Base-by-base conservation (phyloP, 2,113 vertebrate species). In the Syngnathus scovelli region DNA sequence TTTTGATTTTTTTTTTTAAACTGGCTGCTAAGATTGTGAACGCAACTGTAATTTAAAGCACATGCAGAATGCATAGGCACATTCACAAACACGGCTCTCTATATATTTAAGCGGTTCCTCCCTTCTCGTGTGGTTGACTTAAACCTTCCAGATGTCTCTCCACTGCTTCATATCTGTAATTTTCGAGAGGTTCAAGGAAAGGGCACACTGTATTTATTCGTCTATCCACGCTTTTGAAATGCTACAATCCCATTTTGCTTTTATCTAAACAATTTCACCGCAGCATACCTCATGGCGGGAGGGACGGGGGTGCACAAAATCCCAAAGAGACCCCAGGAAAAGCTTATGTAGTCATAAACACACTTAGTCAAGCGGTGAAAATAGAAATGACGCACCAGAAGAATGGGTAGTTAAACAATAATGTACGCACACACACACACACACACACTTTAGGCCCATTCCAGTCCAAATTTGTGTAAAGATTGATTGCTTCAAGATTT, bases 171-270 rank as follows among this genome's bases (percentile, higher is more conserved):
- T 76, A 27, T 72, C 36, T 76, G 63, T 71, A 70, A 69, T 73
- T 67, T 67, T 71, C 61, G 38, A 36, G 66, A 59, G 49, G 75
- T 78, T 80, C 80, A 82, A 8, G 63, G 64, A 71, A 23, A 39
- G 78, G 74, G 64, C 75, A 70, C 54, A 49, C 54, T 18, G 41
- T 12, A 16, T 62, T 23, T 43, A 33, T 44, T 44, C 11, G 6
- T 44, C 58, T 23, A 11, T 2, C 27, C 5, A 7, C 7, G n/a
- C 41, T 62, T 62, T 62, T 15, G 23, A 39, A 58, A 61, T 15
- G 36, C 21, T 27, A 16, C n/a, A 27, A n/a, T 61, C 38, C 37
- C 38, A 43, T 61, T 62, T 62, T 27, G 6, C 23, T 41, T 21
- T 66, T 48, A 37, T 58, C 41, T 43, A 72, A 70, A 79, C 69